A percentile compares a stretch with the other conserved stretches of the same genome.
These are phyloP conservation scores for Chymomyza amoena DNA, from an alignment of 2,888 invertebrate genomes.

Conservation along the genomic window DNA sequence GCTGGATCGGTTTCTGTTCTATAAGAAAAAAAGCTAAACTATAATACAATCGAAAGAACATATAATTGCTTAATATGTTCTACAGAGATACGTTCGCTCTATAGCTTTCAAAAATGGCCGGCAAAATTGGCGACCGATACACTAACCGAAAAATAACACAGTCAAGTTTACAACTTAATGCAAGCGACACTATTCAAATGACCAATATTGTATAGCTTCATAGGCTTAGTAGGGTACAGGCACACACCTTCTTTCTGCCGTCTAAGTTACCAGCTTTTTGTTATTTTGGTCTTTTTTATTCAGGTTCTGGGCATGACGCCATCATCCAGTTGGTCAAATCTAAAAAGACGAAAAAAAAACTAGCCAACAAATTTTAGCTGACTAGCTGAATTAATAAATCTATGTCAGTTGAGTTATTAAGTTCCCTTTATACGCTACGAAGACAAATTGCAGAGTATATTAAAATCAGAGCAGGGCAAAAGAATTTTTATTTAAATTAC, in stretches of 20 bases:
- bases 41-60: too few relatives aligned
- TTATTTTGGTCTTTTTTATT: slow-evolving; percentile 6
- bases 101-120: too few relatives aligned
- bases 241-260: slow-evolving; percentile 1
- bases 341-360: neutral
- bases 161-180: too few relatives aligned
- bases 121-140: too few relatives aligned
- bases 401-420: slow-evolving; percentile 25
- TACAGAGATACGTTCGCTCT: too few relatives aligned
- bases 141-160: too few relatives aligned
- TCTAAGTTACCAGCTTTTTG: neutral
- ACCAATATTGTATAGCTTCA: neutral
- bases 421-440: neutral
- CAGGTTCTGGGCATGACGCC: slow-evolving; percentile 51
- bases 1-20: too few relatives aligned
- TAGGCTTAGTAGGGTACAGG: neutral
- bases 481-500: neutral
- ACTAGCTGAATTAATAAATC: slow-evolving; percentile 53
- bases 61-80: too few relatives aligned
- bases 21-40: too few relatives aligned
- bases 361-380: slow-evolving; percentile 42
- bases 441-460: too few relatives aligned
- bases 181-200: neutral
- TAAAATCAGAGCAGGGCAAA: neutral
- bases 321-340: slow-evolving; percentile 28